These are phyloP conservation scores for Microctenopoma lineatum DNA, from an alignment of 2,797 vertebrate species.

Conservation along the genomic window DNA sequence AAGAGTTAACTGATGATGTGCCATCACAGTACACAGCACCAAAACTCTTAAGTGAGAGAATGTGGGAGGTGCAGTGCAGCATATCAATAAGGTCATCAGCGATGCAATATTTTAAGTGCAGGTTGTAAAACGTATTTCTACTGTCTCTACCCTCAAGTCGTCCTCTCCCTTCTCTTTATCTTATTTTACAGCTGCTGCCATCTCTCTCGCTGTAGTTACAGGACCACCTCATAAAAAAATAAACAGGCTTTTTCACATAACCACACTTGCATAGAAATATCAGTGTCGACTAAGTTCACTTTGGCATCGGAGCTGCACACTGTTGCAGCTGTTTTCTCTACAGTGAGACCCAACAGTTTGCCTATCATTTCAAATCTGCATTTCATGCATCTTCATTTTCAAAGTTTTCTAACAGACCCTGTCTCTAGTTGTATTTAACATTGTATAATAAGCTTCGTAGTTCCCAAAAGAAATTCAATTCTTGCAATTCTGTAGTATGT, in stretches of 20 bases:
- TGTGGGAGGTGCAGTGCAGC: constrained; percentile 27
- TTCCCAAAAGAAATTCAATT: neutral
- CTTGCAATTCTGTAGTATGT: neutral
- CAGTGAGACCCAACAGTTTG: neutral
- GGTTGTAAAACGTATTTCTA: constrained; percentile 52
- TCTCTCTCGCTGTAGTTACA: constrained; percentile 38
- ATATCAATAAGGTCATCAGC: constrained; percentile 56
- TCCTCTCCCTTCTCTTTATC: constrained; percentile 35
- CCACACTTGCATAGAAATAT: constrained; percentile 17
- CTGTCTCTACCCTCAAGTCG: constrained; percentile 26
- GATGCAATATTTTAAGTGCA: constrained; percentile 58
- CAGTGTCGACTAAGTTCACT: constrained; percentile 18
- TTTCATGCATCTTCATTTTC: constrained; percentile 3
- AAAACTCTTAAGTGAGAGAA: constrained; percentile 1
- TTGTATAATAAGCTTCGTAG: neutral
- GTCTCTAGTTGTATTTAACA: neutral
- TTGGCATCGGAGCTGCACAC: constrained; percentile 2
- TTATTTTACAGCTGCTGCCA: constrained; percentile 58
- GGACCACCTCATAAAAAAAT: constrained; percentile 44
- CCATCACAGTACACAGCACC: neutral
- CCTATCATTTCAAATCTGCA: constrained; percentile 8
- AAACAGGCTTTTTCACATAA: constrained; percentile 40
- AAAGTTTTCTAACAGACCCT: neutral
- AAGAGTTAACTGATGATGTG: constrained; percentile 10
- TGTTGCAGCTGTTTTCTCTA: neutral